phyloP scores from a whole-genome alignment of 2,113 vertebrate species.

The Psephotus haematonotus region DNA sequence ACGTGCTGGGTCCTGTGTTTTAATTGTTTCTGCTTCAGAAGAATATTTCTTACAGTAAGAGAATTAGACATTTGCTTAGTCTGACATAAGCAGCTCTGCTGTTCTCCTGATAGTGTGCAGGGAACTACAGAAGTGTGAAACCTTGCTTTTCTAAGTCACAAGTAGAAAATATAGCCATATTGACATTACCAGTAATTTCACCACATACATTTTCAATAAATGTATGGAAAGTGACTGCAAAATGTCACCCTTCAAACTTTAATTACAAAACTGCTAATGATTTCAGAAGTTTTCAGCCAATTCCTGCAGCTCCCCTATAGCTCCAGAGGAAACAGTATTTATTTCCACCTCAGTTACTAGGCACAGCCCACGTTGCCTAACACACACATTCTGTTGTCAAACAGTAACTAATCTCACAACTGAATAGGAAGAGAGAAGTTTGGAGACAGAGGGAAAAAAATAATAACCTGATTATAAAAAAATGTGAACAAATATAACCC shows the following conservation, averaged over 20 bases:
- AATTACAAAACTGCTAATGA: neutral
- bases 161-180: neutral
- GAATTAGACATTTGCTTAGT: neutral
- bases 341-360: neutral
- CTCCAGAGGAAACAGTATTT: neutral
- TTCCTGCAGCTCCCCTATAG: neutral
- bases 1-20: neutral
- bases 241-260: neutral
- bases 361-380: neutral
- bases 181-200: neutral
- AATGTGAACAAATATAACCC: neutral
- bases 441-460: neutral
- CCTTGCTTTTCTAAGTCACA: neutral
- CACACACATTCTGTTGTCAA: neutral
- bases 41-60: neutral
- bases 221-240: neutral
- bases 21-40: neutral
- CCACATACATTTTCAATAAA: neutral
- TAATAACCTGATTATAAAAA: neutral
- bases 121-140: neutral
- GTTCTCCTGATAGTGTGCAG: neutral
- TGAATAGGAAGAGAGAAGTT: neutral
- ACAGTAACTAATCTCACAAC: neutral
- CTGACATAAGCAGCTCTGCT: neutral
- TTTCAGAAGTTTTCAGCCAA: neutral